phyloP scores from a whole-genome alignment of 1,140 invertebrate genomes.

The Hypothenemus hampei region DNA sequence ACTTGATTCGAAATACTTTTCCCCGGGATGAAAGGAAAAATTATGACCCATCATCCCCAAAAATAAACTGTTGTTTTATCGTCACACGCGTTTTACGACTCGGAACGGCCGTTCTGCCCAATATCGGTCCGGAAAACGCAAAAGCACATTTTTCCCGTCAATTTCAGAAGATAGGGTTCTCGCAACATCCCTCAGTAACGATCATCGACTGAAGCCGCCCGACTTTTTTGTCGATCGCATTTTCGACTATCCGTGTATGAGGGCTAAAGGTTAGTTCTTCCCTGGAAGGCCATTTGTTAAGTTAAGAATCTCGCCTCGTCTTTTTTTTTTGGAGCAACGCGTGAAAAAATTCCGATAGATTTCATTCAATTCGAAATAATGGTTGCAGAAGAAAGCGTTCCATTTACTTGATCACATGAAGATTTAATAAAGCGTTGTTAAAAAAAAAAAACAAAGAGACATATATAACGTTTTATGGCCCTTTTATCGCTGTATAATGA shows the following conservation, averaged over 20 bases:
- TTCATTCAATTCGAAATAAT: too few relatives aligned
- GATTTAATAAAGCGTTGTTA: too few relatives aligned
- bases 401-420: too few relatives aligned
- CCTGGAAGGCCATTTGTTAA: too few relatives aligned
- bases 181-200: conserved; percentile 24
- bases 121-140: not conserved
- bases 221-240: not conserved
- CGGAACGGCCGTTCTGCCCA: not conserved
- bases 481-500: too few relatives aligned
- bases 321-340: too few relatives aligned
- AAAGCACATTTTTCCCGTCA: conserved; percentile 33
- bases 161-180: conserved; percentile 32
- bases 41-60: not conserved
- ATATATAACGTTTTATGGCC: too few relatives aligned
- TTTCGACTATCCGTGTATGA: not conserved
- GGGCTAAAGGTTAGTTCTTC: not conserved
- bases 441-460: too few relatives aligned
- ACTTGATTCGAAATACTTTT: not conserved
- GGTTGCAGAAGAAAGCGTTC: too few relatives aligned
- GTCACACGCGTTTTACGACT: not conserved
- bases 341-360: too few relatives aligned
- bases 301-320: too few relatives aligned
- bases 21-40: not conserved
- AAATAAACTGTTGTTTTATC: conserved; percentile 5
- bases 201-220: conserved; percentile 20